Evolutionary conservation across 2,113 vertebrate species (phyloP).

Genomic region (Muntiacus muntjak): DNA sequence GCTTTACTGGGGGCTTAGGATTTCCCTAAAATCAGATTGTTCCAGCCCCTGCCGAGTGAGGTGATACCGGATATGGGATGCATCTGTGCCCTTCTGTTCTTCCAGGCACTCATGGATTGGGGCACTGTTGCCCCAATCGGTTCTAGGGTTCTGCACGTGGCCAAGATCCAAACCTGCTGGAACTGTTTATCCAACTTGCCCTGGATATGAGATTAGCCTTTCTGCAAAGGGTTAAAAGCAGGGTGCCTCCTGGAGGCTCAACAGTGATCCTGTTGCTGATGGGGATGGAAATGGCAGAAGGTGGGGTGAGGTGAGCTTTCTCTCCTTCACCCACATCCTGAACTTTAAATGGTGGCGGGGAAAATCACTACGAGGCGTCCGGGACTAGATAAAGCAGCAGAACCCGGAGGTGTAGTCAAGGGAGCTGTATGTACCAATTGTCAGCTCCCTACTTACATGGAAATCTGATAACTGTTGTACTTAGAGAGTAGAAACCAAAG

Average conservation of each 20-base stretch:
- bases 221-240: not conserved
- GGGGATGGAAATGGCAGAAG: not conserved
- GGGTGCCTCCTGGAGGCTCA: not conserved
- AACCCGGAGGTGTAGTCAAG: slow-evolving; percentile 5
- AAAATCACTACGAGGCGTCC: not conserved
- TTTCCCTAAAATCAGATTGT: not conserved
- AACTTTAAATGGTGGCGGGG: not conserved
- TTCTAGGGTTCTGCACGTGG: not conserved
- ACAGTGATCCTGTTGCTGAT: not conserved
- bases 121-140: not conserved
- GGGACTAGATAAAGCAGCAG: slow-evolving; percentile 33
- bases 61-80: not conserved
- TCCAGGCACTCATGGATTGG: not conserved
- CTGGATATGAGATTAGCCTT: not conserved
- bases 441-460: slow-evolving; percentile 39
- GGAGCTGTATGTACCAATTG: slow-evolving; percentile 43
- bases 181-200: not conserved
- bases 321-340: not conserved
- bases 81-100: not conserved
- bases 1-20: not conserved
- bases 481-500: slow-evolving; percentile 69
- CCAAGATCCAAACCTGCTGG: not conserved
- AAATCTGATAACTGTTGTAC: slow-evolving; percentile 69
- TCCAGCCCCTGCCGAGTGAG: not conserved
- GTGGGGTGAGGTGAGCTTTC: not conserved